Evolutionary conservation across 2,888 invertebrate species (phyloP), one percentile per base, ranked within the genome.

Genomic region (Drosophila kambysellisi): DNA sequence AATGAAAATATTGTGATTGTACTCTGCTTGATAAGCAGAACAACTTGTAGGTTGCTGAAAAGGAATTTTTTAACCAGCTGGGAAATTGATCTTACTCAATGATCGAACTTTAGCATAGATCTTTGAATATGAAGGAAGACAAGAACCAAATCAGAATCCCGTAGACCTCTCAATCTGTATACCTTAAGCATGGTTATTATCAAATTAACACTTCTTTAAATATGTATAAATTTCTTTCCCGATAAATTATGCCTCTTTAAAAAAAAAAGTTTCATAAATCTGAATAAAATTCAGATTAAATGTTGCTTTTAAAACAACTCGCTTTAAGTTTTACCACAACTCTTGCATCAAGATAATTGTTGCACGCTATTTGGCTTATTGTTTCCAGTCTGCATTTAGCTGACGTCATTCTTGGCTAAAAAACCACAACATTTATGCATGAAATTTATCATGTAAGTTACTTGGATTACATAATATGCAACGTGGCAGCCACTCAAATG

Each of bases 391-490:
- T 43, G 59, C 59, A 61, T 33, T 32, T 17, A 29, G 56, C 58
- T 78, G 71, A 82, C 83, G 70, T 73, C 81, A 82, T 71, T 50
- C 33, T 67, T 32, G 41, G 41, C 39, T 35, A 33, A 30, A 54
- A 74, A 66, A 73, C 89, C 84, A 68, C 84, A 87, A 69, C 72
- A 75, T 58, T 25, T 70, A 71, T 89, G 70, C 66, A 61, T 62
- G 56, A 75, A 70, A 84, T 84, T 85, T 77, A 74, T 46, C 85
- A 82, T 84, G 67, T 46, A 60, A 57, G 63, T 63, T 59, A 56
- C 83, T 75, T 62, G 77, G 63, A 67, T 89, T 88, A 85, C 86
- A 85, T 60, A 48, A 64, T 60, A 41, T 62, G 50, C 60, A 67
- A 68, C 12, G 70, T 9, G 46, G 59, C 33, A 58, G 43, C 29